A percentile compares a stretch with the other conserved stretches of the same genome.
phyloP scores from a whole-genome alignment of 1,140 invertebrate species.

The Drosophila aff. region DNA sequence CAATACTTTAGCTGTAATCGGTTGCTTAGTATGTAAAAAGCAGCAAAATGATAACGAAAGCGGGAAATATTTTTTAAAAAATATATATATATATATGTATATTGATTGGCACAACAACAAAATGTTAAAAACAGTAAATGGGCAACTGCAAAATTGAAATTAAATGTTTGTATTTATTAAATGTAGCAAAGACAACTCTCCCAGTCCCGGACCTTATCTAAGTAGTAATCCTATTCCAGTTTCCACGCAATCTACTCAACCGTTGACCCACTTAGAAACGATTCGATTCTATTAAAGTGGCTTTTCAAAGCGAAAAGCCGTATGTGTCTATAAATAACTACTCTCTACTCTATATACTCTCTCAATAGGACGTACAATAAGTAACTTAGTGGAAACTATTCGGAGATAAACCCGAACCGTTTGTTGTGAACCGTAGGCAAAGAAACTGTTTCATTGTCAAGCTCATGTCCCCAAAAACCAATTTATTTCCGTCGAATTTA shows the following conservation, averaged over 20 bases:
- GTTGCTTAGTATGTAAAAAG: slow-evolving; percentile 39
- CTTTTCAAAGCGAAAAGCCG: slow-evolving; percentile 48
- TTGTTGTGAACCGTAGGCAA: slow-evolving; percentile 43
- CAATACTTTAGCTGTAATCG: slow-evolving; percentile 56
- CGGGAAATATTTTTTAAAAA: slow-evolving; percentile 72
- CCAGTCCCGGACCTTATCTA: slow-evolving; percentile 26
- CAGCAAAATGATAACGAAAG: slow-evolving; percentile 29
- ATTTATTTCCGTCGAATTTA: slow-evolving; percentile 46
- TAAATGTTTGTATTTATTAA: slow-evolving; percentile 38
- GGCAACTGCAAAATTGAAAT: slow-evolving; percentile 23
- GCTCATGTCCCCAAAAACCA: slow-evolving; percentile 28
- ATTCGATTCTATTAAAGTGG: slow-evolving; percentile 46
- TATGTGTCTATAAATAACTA: slow-evolving; percentile 64
- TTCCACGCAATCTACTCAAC: slow-evolving; percentile 21
- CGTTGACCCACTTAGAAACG: slow-evolving; percentile 30
- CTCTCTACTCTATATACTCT: slow-evolving; percentile 25
- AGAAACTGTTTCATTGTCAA: slow-evolving; percentile 31
- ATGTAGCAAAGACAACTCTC: slow-evolving; percentile 18
- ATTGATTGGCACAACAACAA: slow-evolving; percentile 53
- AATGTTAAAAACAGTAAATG: slow-evolving; percentile 44
- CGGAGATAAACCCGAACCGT: slow-evolving; percentile 26
- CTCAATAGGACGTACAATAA: slow-evolving; percentile 47
- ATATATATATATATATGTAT: slow-evolving; percentile 40
- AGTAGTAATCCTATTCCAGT: slow-evolving; percentile 6
- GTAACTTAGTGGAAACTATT: slow-evolving; percentile 60